These are phyloP conservation scores for Cyrtorhinus lividipennis DNA, from an alignment of 1,140 invertebrate species.

Conservation along the genomic window DNA sequence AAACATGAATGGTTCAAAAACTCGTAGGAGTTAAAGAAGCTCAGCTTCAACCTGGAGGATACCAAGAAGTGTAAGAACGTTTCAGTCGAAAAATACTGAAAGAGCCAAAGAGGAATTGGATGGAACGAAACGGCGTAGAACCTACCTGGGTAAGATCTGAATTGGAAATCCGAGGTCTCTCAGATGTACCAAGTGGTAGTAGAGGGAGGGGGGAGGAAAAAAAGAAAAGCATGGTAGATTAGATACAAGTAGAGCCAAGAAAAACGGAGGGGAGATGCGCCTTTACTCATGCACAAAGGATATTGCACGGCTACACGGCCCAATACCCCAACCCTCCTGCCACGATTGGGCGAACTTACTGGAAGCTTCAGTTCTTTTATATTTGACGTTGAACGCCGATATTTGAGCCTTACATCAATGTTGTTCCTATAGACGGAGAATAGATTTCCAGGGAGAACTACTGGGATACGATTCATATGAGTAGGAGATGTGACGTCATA, in stretches of 20 bases:
- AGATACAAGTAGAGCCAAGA: background rate
- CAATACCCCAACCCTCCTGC: background rate
- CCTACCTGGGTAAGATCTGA: slow-evolving; percentile 3
- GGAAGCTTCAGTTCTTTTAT: background rate
- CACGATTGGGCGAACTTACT: background rate
- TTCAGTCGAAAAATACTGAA: no score
- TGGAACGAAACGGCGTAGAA: background rate
- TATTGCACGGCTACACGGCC: background rate
- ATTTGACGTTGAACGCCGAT: background rate
- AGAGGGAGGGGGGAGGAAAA: background rate
- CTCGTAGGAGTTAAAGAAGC: no score
- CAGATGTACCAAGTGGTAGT: background rate
- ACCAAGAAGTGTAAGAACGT: background rate
- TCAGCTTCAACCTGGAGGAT: no score
- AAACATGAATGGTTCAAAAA: no score
- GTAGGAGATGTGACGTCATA: no score
- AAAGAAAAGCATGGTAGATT: slow-evolving; percentile 1
- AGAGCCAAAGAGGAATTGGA: background rate
- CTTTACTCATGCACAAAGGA: slow-evolving; percentile 6
- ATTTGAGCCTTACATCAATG: background rate
- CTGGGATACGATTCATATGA: no score
- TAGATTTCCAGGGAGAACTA: no score
- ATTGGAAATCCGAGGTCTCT: slow-evolving; percentile 4
- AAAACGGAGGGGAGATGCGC: background rate
- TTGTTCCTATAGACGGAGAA: background rate